Evolutionary conservation across 2,113 vertebrate species (phyloP).

Genomic region (Willisornis vidua): DNA sequence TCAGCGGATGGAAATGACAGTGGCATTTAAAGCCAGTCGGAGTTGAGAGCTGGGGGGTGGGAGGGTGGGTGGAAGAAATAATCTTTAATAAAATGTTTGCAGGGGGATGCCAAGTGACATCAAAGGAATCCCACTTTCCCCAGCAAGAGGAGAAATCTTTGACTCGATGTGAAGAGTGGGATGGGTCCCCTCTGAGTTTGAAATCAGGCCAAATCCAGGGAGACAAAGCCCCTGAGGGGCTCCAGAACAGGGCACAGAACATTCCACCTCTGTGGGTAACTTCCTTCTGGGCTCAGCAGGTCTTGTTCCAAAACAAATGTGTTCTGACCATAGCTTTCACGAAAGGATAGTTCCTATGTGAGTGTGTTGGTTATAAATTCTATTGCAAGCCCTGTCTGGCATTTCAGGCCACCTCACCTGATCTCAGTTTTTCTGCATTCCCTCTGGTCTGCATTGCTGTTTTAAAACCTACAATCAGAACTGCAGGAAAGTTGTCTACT

Average conservation of each 20-base stretch:
- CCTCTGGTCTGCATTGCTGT: neutral
- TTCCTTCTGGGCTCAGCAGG: neutral
- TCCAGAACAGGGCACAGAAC: neutral
- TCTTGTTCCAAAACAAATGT: neutral
- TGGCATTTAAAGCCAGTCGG: conserved; percentile 47
- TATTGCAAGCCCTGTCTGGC: neutral
- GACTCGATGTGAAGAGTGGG: rapidly evolving
- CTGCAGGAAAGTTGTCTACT: neutral
- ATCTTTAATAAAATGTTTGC: conserved; percentile 37
- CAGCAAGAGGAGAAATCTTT: neutral
- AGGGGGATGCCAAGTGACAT: neutral
- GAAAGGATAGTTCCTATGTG: neutral
- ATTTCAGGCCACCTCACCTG: neutral
- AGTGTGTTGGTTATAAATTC: neutral
- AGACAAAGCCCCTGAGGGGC: rapidly evolving
- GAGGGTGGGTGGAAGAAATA: conserved; percentile 28
- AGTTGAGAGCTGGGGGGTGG: neutral
- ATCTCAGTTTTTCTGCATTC: neutral
- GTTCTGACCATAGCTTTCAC: neutral
- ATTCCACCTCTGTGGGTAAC: neutral
- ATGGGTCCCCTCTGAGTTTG: neutral
- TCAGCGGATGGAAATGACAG: conserved; percentile 56
- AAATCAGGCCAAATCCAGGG: neutral
- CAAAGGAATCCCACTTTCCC: neutral
- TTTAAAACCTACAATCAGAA: neutral